Evolutionary conservation across 2,888 invertebrate species (phyloP), one percentile per base, ranked within the genome.

Genomic region (Myopa tessellatipennis): DNA sequence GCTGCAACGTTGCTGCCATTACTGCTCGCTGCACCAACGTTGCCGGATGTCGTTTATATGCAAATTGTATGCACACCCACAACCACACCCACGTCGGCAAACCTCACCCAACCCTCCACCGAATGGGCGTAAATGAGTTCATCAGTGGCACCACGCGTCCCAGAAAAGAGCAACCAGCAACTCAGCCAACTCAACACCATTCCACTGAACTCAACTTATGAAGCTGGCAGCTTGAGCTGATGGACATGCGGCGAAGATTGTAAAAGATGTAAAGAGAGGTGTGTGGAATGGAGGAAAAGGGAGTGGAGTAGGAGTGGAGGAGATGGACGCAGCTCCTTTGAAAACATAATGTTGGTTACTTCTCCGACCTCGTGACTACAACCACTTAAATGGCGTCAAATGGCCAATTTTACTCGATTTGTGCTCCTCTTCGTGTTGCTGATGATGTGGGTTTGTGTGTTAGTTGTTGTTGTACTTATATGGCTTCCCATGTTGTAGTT

Each of bases 341-440:
- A 8, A 45, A 45, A 3, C 45, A 45, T 45, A 45, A 45, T 45
- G 6, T 45, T 45, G 45, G 6, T 1, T 45, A 45, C 45, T 10
- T 45, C 45, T 45, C 3, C 10, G 45, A 45, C 45, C 45, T 2
- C 45, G 1, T 10, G 45, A 45, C 45, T 8, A 10, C 45, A 45
- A 45, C 45, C 45, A 45, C 45, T 45, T 69, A 50, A 36, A 69
- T 69, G 69, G 68, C 68, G 68, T 40, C 38, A 58, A 72, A 72
- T 72, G 72, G 58, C 18, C 55, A 55, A 55, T 72, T 34, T 60
- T 72, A 26, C n/a, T 72, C 18, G 34, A 18, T 50, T 12, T 16
- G 18, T 10, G 52, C 0, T 26, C 52, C 55, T 71, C 34, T 55
- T n/a, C 45, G 69, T 12, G 38, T 40, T 26, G 6, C 4, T 34